Conservation (phyloP, 2,888 invertebrate species). For the Scrobipalpa atriplicella region DNA sequence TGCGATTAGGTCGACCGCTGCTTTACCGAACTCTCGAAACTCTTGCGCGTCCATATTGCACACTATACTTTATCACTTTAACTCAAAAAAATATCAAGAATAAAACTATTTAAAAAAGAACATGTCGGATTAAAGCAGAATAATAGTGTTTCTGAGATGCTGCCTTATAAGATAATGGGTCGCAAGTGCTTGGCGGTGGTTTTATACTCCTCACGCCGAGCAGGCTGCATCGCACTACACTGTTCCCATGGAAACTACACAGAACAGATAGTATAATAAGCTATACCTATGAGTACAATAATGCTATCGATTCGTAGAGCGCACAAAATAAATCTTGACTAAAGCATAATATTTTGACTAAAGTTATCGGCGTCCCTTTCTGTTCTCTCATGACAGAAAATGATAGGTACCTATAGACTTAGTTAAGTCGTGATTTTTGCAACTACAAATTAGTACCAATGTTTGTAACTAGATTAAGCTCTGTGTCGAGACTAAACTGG, state of each 20-base stretch:
- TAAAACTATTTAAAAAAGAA: neutral
- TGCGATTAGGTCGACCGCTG: slow-evolving; percentile 95
- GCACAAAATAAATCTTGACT: too few relatives aligned
- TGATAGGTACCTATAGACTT: too few relatives aligned
- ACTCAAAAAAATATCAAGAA: neutral
- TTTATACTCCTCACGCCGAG: slow-evolving; percentile 62
- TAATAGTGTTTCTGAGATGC: slow-evolving; percentile 48
- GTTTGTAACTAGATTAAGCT: neutral
- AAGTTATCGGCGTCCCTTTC: too few relatives aligned
- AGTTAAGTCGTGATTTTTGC: too few relatives aligned
- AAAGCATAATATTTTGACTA: too few relatives aligned
- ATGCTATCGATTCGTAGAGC: too few relatives aligned
- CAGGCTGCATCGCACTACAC: slow-evolving; percentile 49
- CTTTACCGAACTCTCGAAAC: slow-evolving; percentile 92
- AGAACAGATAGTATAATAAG: neutral
- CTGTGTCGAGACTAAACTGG: neutral
- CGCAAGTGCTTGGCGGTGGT: slow-evolving; percentile 54
- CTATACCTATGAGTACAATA: too few relatives aligned
- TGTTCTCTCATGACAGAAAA: too few relatives aligned
- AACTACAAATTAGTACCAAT: too few relatives aligned
- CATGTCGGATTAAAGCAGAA: slow-evolving; percentile 31
- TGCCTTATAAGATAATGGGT: slow-evolving; percentile 71
- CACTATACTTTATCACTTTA: neutral
- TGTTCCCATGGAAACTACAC: slow-evolving; percentile 4
- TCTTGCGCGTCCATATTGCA: slow-evolving; percentile 88